Percentiles rank a stretch among this genome's conserved stretches.
Evolutionary conservation across 2,113 vertebrate species (phyloP).

Genomic region (Salminus brasiliensis): DNA sequence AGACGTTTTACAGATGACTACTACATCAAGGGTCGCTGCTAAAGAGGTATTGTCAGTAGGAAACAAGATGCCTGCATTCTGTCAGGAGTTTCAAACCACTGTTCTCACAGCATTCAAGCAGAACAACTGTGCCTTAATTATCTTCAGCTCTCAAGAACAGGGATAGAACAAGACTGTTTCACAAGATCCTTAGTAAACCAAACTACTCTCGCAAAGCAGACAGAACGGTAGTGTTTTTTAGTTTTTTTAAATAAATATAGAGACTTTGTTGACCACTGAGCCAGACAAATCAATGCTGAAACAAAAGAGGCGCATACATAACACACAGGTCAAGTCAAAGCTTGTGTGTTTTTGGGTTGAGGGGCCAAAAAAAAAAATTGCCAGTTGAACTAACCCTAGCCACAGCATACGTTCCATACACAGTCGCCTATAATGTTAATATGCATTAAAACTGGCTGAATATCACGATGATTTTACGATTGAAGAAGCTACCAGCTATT

Average conservation of each 20-base stretch:
- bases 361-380: too few relatives aligned
- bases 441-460: too few relatives aligned
- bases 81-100: constrained; percentile 1
- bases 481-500: too few relatives aligned
- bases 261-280: constrained; percentile 6
- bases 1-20: neutral
- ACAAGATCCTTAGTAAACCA: neutral
- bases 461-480: too few relatives aligned
- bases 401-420: neutral
- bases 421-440: too few relatives aligned
- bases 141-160: neutral
- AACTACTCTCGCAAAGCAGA: neutral
- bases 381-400: neutral
- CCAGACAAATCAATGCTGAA: constrained; percentile 3
- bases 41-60: constrained; percentile 16
- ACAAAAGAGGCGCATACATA: neutral
- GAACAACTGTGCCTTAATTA: constrained; percentile 4
- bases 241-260: neutral
- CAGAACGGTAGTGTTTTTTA: neutral
- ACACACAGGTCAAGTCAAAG: neutral
- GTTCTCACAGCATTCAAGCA: constrained; percentile 5
- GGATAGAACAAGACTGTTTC: neutral
- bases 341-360: neutral
- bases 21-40: constrained; percentile 31
- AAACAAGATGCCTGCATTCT: neutral